Percentiles rank a stretch among this genome's conserved stretches.
phyloP scores from a whole-genome alignment of 2,797 vertebrate species.

The Tachyglossus aculeatus region DNA sequence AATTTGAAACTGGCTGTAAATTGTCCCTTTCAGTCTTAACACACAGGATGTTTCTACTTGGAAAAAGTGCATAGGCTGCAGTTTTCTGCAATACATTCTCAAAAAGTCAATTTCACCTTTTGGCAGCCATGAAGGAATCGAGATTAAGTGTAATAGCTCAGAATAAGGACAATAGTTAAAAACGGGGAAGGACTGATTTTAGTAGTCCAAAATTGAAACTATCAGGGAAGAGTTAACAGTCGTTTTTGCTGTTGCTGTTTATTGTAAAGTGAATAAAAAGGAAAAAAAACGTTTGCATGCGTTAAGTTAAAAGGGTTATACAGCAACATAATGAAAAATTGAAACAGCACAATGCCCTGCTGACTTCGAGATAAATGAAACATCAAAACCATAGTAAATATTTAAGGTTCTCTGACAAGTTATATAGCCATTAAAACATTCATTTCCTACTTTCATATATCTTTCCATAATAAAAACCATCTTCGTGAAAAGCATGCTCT shows the following conservation, averaged over 20 bases:
- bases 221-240: conserved; percentile 8
- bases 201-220: conserved; percentile 13
- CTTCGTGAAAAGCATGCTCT: too few relatives aligned
- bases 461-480: too few relatives aligned
- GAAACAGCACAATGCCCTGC: conserved; percentile 20
- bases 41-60: conserved; percentile 52
- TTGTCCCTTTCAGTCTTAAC: conserved; percentile 58
- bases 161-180: conserved; percentile 39
- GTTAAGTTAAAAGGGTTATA: conserved; percentile 16
- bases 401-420: conserved; percentile 53
- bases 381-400: conserved; percentile 51
- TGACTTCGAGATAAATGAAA: conserved; percentile 60
- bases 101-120: conserved; percentile 72
- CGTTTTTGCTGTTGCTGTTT: conserved; percentile 18
- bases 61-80: conserved; percentile 59
- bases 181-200: not conserved
- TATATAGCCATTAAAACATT: conserved; percentile 35
- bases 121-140: conserved; percentile 63
- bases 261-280: conserved; percentile 4
- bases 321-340: conserved; percentile 22
- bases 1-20: conserved; percentile 56
- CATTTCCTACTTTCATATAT: not conserved
- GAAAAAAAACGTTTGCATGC: conserved; percentile 1
- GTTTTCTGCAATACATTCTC: conserved; percentile 63
- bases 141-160: conserved; percentile 59